Percentiles rank a stretch among this genome's conserved stretches.
phyloP scores from a whole-genome alignment of 2,113 vertebrate genomes.

The Nansenia antarctica region DNA sequence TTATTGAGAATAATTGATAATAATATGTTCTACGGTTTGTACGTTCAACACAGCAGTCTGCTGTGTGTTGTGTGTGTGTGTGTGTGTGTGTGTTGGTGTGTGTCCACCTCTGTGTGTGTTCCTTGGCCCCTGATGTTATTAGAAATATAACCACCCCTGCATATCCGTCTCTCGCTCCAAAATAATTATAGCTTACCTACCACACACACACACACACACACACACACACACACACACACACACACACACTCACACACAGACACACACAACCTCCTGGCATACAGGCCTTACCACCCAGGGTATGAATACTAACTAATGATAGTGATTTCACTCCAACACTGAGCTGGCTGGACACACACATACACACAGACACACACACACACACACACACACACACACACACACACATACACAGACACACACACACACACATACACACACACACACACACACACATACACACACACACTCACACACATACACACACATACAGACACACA shows the following conservation, averaged over 20 bases:
- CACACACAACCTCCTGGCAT: background rate
- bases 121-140: background rate
- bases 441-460: background rate
- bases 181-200: background rate
- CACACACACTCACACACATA: no score
- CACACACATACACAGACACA: no score
- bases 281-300: background rate
- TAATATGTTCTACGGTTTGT: no score
- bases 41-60: background rate
- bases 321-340: background rate
- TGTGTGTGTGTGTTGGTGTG: background rate
- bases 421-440: no score
- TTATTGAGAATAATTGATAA: no score
- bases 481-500: no score
- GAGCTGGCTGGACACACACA: background rate
- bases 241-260: background rate
- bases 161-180: background rate
- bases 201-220: background rate
- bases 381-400: background rate
- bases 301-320: background rate
- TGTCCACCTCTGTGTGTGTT: background rate
- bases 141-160: background rate
- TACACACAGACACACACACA: slow-evolving; percentile 1
- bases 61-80: no score
- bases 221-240: background rate